phyloP scores from a whole-genome alignment of 2,888 invertebrate genomes.

The Plagiodera versicolora region DNA sequence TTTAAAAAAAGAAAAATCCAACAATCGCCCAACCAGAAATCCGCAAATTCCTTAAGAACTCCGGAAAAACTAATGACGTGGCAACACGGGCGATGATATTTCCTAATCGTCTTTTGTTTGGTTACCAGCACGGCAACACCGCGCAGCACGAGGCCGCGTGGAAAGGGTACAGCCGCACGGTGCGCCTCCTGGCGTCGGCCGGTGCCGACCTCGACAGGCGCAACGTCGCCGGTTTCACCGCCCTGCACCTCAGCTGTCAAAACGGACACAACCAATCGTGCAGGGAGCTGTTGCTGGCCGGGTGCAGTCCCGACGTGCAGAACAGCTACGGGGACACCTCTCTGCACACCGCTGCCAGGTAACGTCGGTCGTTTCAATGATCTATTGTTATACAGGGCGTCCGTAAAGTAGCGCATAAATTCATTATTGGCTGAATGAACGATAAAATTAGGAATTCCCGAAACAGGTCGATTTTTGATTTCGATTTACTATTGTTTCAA shows the following conservation, averaged over 20 bases:
- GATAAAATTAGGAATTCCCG: no score
- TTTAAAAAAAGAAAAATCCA: no score
- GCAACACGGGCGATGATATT: background rate
- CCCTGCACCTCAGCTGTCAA: conserved; percentile 94
- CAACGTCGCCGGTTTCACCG: conserved; percentile 87
- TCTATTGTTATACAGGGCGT: no score
- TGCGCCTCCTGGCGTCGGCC: conserved; percentile 71
- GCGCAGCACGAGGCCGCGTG: conserved; percentile 93
- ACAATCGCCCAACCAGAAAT: no score
- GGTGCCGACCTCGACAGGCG: conserved; percentile 66
- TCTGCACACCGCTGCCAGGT: conserved; percentile 90
- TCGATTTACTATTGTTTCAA: no score
- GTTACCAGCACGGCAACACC: conserved; percentile 94
- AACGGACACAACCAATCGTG: conserved; percentile 96
- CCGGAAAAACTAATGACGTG: no score
- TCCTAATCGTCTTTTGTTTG: conserved; percentile 41
- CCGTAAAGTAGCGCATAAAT: no score
- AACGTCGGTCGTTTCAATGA: no score
- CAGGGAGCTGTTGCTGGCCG: conserved; percentile 82
- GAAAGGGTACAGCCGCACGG: conserved; percentile 89
- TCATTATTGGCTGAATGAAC: no score
- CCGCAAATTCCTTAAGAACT: no score
- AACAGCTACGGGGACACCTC: conserved; percentile 96
- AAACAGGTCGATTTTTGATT: no score
- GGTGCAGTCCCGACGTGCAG: conserved; percentile 84